phyloP scores from a whole-genome alignment of 2,888 invertebrate genomes.

The Hirtodrosophila histrioides region DNA sequence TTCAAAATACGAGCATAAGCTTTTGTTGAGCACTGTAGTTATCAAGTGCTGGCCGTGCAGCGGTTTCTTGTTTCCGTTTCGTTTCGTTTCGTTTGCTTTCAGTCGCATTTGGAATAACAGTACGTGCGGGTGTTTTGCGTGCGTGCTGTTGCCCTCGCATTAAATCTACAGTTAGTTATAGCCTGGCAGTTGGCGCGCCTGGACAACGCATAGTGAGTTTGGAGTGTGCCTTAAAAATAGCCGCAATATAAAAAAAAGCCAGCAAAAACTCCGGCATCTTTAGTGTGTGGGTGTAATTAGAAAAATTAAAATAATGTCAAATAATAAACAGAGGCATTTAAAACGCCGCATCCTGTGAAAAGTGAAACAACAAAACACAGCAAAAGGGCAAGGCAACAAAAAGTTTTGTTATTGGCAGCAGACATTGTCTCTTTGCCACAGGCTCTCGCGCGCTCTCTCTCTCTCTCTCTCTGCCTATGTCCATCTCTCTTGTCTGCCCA shows the following conservation, averaged over 20 bases:
- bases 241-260: constrained; percentile 23
- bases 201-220: constrained; percentile 59
- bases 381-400: constrained; percentile 55
- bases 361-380: constrained; percentile 63
- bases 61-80: constrained; percentile 62
- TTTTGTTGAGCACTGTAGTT: constrained; percentile 44
- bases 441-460: constrained; percentile 37
- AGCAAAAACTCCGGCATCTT: constrained; percentile 36
- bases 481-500: constrained; percentile 11
- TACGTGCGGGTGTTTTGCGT: constrained; percentile 52
- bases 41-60: constrained; percentile 35
- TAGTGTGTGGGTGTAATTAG: constrained; percentile 3
- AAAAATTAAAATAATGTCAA: constrained; percentile 5
- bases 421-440: constrained; percentile 41
- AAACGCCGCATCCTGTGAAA: constrained; percentile 73
- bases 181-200: constrained; percentile 57
- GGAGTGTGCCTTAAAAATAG: constrained; percentile 56
- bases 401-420: constrained; percentile 65
- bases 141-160: constrained; percentile 22
- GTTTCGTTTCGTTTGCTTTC: constrained; percentile 45
- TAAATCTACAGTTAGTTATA: constrained; percentile 65
- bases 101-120: constrained; percentile 56
- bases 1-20: neutral
- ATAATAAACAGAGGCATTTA: constrained; percentile 17
- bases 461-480: constrained; percentile 17